phyloP scores from a whole-genome alignment of 2,797 vertebrate species.

The Poeciliopsis infans region DNA sequence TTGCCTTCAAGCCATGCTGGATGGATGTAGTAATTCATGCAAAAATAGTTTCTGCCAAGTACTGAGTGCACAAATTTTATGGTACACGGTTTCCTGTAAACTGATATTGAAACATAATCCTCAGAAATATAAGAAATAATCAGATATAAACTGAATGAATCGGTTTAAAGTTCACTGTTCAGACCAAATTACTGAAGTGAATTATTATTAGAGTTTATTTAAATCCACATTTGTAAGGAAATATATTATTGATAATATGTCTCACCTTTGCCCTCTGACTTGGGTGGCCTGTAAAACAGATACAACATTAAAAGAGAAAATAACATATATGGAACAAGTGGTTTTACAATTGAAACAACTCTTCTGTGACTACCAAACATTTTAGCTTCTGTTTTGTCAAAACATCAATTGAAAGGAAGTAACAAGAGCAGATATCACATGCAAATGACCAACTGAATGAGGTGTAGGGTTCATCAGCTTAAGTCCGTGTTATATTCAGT shows the following conservation, averaged over 20 bases:
- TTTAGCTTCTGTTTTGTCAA: not conserved
- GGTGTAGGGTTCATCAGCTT: not conserved
- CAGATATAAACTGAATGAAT: not conserved
- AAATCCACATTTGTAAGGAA: not conserved
- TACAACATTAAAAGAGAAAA: slow-evolving; percentile 2
- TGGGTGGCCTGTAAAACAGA: slow-evolving; percentile 68
- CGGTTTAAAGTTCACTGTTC: not conserved
- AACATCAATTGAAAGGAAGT: not conserved
- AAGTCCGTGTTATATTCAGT: not conserved
- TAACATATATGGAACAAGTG: not conserved
- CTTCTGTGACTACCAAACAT: not conserved
- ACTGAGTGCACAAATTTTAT: not conserved
- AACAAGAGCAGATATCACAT: not conserved
- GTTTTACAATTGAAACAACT: not conserved
- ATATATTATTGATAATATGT: slow-evolving; percentile 4
- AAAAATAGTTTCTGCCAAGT: not conserved
- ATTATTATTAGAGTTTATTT: not conserved
- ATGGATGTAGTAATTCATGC: not conserved
- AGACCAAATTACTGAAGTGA: not conserved
- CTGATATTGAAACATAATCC: not conserved
- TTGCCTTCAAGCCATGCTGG: not conserved
- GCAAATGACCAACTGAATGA: slow-evolving; percentile 1
- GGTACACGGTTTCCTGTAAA: not conserved
- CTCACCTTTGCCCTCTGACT: slow-evolving; percentile 76
- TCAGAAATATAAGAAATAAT: not conserved